Evolutionary conservation across 1,140 invertebrate species (phyloP), one percentile per base, ranked within the genome.

Genomic region (Lithobius niger): DNA sequence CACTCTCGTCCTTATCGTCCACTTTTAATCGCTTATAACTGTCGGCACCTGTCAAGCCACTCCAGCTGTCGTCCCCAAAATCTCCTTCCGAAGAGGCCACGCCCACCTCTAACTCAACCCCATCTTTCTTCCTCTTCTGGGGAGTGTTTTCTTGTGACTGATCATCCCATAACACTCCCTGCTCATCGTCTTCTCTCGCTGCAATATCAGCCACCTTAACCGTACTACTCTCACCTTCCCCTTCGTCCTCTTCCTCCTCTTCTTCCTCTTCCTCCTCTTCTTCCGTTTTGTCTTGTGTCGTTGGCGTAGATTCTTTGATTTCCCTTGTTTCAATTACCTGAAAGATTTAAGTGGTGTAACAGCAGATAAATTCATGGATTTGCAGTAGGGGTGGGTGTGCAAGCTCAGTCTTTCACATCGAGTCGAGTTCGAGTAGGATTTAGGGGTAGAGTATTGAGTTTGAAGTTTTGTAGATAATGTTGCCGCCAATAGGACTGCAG

Each of bases 161-260:
- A 4, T 45, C 43, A 6, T 21, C 43, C 43, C 43, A 45, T 6
- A 45, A 4, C 53, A 18, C 47, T 61, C n/a, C 55, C 40, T 50
- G 25, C 57, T 42, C 44, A 19, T 27, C 55, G 36, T 57, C 54
- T 54, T 44, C 43, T n/a, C 43, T 63, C 50, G 13, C 47, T 40
- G 21, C 43, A 52, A 53, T 36, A n/a, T n/a, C n/a, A n/a, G n/a
- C n/a, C n/a, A n/a, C n/a, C n/a, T n/a, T 28, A 57, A 60, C 50
- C 25, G 27, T 52, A 15, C 27, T 24, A 31, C 49, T 57, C 53
- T 62, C 56, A 27, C 28, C 66, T 50, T 69, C 66, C 47, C 65
- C 59, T n/a, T 60, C 61, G 52, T 70, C 63, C 54, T 70, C 62
- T 44, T 65, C 66, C 57, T 61, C 69, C 48, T 66, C 66, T 57